Percentiles rank a stretch among this genome's conserved stretches.
Conservation (phyloP, 2,797 vertebrate species). For the Melanogrammus aeglefinus region DNA sequence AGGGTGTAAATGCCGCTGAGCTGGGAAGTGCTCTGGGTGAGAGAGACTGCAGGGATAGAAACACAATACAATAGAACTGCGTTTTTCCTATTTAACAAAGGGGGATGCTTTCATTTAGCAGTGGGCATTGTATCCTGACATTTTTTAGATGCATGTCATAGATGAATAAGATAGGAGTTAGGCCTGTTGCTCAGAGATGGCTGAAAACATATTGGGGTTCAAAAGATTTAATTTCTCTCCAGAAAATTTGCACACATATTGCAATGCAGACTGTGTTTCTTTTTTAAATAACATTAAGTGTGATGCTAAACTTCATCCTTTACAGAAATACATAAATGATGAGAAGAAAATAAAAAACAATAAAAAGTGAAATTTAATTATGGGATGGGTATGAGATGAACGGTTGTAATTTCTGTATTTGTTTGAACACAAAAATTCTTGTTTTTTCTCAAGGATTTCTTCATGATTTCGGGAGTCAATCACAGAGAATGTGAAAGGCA, state of each 20-base stretch:
- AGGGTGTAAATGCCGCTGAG: constrained; percentile 85
- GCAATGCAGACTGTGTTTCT: too few relatives aligned
- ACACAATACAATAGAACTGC: not conserved
- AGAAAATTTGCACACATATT: too few relatives aligned
- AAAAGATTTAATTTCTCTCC: too few relatives aligned
- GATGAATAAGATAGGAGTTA: not conserved
- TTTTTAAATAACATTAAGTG: not conserved
- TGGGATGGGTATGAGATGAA: not conserved
- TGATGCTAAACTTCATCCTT: not conserved
- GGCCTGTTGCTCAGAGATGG: too few relatives aligned
- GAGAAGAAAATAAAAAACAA: too few relatives aligned
- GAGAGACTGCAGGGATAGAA: constrained; percentile 47
- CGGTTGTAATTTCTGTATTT: not conserved
- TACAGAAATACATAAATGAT: not conserved
- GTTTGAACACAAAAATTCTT: not conserved
- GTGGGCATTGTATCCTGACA: not conserved
- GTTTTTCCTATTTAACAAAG: not conserved
- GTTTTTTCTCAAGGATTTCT: constrained; percentile 84
- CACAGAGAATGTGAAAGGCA: constrained; percentile 96
- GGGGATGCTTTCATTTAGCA: not conserved
- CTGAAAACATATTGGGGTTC: not conserved
- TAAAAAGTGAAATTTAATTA: not conserved
- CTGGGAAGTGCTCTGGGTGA: constrained; percentile 85
- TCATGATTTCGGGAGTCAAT: constrained; percentile 88
- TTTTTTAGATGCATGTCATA: not conserved